Evolutionary conservation across 1,140 invertebrate genomes (phyloP), one percentile per base, ranked within the genome.

Genomic region (Myzus persicae): DNA sequence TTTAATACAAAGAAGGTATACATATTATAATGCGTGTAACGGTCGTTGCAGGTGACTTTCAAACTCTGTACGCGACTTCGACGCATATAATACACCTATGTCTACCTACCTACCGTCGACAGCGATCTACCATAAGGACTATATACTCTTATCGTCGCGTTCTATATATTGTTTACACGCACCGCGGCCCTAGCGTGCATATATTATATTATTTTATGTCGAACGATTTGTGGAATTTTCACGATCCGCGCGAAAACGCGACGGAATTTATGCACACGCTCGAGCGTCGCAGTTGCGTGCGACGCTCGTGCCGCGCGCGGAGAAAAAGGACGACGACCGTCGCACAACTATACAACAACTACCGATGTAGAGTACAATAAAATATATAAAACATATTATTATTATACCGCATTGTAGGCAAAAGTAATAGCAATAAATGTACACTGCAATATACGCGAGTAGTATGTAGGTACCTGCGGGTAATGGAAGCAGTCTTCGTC

Each of bases 221-320:
- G 48, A 51, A 24, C 46, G 9, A 54, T 40, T 89, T 89, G 88
- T 24, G 88, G 48, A 54, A 89, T 89, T 89, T 89, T 89, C 48
- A 89, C 88, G 88, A 89, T 89, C 54, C 36, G 14, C 88, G 48
- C 2, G 88, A 54, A 89, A 54, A 89, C 88, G 88, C 88, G 46
- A 89, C 26, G 88, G 88, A 54, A 89, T 89, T 89, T 51, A 88
- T 88, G 44, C 24, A 36, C 31, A 14, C 24, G 38, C 24, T 44
- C 31, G 84, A 40, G 26, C 38, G 48, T 24, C 2, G 9, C 36
- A 36, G 24, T 89, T 54, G 88, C 88, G 36, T 89, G 88, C 46
- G 46, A 54, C 36, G 46, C 48, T 89, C 48, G 88, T 89, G 88
- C 88, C 88, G 3, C 48, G 36, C 48, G 48, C 36, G n/a, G n/a